Evolutionary conservation across 2,113 vertebrate genomes (phyloP).

Genomic region (Tylochromis polylepis): DNA sequence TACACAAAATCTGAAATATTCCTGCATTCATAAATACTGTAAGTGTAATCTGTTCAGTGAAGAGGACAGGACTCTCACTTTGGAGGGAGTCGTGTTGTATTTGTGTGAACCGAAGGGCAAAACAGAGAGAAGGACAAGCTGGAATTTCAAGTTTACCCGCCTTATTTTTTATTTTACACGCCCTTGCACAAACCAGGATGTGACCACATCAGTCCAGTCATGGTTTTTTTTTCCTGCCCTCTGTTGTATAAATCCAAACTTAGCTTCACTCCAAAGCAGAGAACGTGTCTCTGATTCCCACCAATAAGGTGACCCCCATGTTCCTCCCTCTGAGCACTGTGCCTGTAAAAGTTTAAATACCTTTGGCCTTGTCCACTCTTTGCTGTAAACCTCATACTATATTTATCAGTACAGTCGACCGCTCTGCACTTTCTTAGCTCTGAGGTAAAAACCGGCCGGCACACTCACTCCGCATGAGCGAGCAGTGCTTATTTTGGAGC

Average conservation of each 20-base stretch:
- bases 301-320: conserved; percentile 2
- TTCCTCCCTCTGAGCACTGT: neutral
- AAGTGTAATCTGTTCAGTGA: neutral
- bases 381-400: neutral
- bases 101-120: neutral
- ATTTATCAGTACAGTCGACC: conserved; percentile 19
- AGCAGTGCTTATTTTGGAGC: conserved; percentile 19
- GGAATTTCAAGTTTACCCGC: neutral
- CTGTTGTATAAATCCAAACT: neutral
- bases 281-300: neutral
- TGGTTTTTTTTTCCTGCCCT: neutral
- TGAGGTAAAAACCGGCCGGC: neutral
- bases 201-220: neutral
- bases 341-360: conserved; percentile 15
- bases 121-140: neutral
- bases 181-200: neutral
- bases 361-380: neutral
- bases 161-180: neutral
- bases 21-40: neutral
- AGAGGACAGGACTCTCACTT: neutral
- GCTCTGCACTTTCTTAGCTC: neutral
- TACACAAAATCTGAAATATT: neutral
- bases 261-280: neutral
- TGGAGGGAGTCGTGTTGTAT: no score
- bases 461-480: neutral